A percentile compares a stretch with the other conserved stretches of the same genome.
These are phyloP conservation scores for Atta cephalotes DNA, from an alignment of 1,140 invertebrate genomes.

Conservation along the genomic window DNA sequence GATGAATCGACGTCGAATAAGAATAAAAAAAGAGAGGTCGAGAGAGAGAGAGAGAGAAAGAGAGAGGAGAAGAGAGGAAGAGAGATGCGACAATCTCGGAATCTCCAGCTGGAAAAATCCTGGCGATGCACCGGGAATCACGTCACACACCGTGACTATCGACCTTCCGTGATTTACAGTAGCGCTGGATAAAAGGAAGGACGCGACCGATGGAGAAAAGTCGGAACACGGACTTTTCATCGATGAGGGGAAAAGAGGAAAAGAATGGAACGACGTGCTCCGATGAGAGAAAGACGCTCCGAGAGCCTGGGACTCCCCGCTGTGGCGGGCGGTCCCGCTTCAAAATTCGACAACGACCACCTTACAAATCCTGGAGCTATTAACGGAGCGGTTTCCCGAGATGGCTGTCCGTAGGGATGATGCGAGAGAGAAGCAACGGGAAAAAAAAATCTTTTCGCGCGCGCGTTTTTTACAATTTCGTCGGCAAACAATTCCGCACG, in stretches of 20 bases:
- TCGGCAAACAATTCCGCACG: neutral
- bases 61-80: neutral
- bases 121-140: constrained; percentile 49
- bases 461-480: constrained; percentile 10
- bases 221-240: constrained; percentile 23
- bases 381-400: neutral
- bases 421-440: neutral
- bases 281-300: constrained; percentile 18
- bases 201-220: neutral
- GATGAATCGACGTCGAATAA: constrained; percentile 66
- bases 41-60: neutral
- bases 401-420: neutral
- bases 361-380: constrained; percentile 26
- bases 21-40: constrained; percentile 41
- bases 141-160: constrained; percentile 58
- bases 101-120: constrained; percentile 16
- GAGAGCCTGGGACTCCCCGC: constrained; percentile 12
- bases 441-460: neutral
- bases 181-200: neutral
- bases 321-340: constrained; percentile 3
- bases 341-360: constrained; percentile 41
- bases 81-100: constrained; percentile 35
- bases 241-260: neutral
- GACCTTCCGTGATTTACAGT: constrained; percentile 20
- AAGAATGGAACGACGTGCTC: neutral